Evolutionary conservation across 1,140 invertebrate genomes (phyloP).

Genomic region (Trichoplusia ni): DNA sequence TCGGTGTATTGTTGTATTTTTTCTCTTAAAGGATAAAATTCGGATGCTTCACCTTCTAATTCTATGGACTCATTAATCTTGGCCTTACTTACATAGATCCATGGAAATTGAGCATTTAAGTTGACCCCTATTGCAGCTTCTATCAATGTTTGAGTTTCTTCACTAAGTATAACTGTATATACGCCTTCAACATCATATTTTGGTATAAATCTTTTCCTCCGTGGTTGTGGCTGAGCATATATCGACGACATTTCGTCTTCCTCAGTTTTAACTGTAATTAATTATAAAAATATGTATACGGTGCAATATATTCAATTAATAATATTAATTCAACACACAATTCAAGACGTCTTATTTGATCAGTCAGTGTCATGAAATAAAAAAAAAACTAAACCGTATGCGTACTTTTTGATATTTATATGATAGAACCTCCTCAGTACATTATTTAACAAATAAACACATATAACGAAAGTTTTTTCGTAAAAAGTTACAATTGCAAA

Average conservation of each 20-base stretch:
- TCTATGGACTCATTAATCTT: slow-evolving; percentile 83
- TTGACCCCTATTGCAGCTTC: slow-evolving; percentile 81
- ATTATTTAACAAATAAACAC: no score
- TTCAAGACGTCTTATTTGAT: no score
- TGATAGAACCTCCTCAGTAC: no score
- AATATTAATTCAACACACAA: neutral
- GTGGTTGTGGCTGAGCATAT: slow-evolving; percentile 49
- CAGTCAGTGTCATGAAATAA: no score
- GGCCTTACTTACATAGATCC: slow-evolving; percentile 85
- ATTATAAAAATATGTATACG: neutral
- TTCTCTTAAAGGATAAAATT: slow-evolving; percentile 82
- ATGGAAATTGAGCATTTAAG: slow-evolving; percentile 88
- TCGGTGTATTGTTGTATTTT: slow-evolving; percentile 81
- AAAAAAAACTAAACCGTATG: no score
- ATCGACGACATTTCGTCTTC: slow-evolving; percentile 44
- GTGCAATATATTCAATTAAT: neutral
- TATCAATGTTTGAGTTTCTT: slow-evolving; percentile 77
- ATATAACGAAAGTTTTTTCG: no score
- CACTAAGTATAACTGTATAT: slow-evolving; percentile 59
- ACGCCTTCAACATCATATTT: slow-evolving; percentile 78
- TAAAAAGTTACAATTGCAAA: no score
- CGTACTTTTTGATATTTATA: no score
- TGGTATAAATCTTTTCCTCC: slow-evolving; percentile 70
- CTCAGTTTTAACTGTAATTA: slow-evolving; percentile 41
- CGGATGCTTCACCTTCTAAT: slow-evolving; percentile 77